Conservation (phyloP, 2,888 invertebrate genomes). For the Caenorhabditis auriculariae region DNA sequence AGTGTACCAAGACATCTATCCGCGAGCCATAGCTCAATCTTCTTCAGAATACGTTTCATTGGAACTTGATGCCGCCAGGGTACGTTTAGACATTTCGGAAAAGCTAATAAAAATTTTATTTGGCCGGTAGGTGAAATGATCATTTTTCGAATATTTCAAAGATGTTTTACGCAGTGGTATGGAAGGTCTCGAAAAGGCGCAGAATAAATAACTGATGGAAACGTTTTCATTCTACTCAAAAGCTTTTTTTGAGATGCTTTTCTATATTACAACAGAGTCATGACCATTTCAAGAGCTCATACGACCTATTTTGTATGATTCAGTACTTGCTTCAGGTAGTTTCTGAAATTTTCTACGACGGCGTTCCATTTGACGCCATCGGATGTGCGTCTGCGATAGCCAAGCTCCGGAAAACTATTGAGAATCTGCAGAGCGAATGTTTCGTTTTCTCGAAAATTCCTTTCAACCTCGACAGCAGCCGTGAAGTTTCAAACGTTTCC, state of each 20-base stretch:
- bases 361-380: constrained; percentile 18
- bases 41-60: constrained; percentile 11
- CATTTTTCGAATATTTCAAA: too few relatives aligned
- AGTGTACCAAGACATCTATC: constrained; percentile 4
- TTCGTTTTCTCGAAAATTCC: constrained; percentile 15
- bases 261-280: not conserved
- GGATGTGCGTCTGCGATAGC: constrained; percentile 3
- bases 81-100: not conserved
- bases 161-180: not conserved
- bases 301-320: not conserved
- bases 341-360: constrained; percentile 18
- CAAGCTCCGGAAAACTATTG: constrained; percentile 11
- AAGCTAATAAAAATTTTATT: not conserved
- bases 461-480: constrained; percentile 36
- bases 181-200: not conserved
- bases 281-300: not conserved
- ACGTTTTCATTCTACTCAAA: too few relatives aligned
- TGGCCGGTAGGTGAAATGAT: too few relatives aligned
- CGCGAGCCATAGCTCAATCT: constrained; percentile 1
- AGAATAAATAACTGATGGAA: not conserved
- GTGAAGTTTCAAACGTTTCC: constrained; percentile 28
- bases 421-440: constrained; percentile 26
- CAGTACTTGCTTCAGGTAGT: constrained; percentile 4
- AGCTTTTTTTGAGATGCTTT: too few relatives aligned
- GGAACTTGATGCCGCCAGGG: constrained; percentile 14